Conservation (phyloP, 1,140 invertebrate genomes). For the Triops cancriformis region DNA sequence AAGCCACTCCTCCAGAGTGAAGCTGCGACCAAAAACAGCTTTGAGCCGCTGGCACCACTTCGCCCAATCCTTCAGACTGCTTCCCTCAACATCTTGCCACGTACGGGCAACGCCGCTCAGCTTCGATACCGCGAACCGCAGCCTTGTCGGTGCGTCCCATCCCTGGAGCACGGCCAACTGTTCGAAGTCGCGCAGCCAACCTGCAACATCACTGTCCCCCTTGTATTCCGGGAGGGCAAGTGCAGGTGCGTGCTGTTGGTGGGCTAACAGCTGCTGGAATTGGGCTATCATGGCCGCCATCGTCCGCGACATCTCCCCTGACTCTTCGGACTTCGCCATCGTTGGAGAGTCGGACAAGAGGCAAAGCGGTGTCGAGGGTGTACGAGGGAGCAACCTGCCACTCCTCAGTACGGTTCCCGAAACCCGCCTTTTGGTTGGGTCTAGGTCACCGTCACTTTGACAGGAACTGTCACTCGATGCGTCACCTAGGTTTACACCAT, state of each 20-base stretch:
- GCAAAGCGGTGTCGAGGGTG: neutral
- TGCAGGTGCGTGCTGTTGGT: neutral
- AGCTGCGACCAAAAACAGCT: neutral
- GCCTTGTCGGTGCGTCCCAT: neutral
- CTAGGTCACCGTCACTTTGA: neutral
- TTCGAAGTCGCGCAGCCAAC: neutral
- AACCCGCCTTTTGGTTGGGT: neutral
- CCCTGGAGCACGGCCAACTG: neutral
- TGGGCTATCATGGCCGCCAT: neutral
- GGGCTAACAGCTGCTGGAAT: neutral
- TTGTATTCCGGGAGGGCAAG: neutral
- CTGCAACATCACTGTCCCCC: neutral
- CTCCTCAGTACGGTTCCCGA: neutral
- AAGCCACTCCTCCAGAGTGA: constrained; percentile 21
- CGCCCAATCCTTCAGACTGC: neutral
- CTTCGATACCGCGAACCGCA: constrained; percentile 8
- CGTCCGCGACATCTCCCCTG: neutral
- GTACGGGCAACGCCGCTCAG: constrained; percentile 16
- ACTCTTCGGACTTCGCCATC: neutral
- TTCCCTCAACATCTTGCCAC: neutral
- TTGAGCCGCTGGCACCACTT: neutral
- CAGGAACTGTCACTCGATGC: neutral
- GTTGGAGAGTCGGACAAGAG: neutral
- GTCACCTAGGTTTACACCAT: neutral
- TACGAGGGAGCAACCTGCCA: neutral